Conservation (phyloP, 2,888 invertebrate species). For the Pachydiplax longipennis region DNA sequence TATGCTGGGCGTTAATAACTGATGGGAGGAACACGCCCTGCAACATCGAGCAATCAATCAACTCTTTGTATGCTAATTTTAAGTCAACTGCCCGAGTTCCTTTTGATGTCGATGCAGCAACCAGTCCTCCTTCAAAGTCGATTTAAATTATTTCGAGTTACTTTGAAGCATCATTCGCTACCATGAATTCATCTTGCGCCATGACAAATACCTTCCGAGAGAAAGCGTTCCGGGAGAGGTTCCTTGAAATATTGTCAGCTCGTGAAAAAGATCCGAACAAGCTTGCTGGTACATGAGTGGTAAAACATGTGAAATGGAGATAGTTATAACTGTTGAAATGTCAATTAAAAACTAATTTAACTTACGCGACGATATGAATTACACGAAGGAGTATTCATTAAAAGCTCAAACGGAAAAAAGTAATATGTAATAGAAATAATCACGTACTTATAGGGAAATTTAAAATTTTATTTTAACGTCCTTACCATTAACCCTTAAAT, state of each 20-base stretch:
- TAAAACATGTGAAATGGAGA: no score
- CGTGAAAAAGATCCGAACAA: neutral
- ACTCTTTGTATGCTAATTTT: constrained; percentile 1
- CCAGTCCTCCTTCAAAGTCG: neutral
- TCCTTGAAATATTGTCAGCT: neutral
- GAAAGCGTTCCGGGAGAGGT: neutral
- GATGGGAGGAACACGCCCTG: neutral
- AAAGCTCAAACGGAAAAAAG: no score
- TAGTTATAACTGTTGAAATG: no score
- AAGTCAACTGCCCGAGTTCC: neutral
- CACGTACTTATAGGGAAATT: no score
- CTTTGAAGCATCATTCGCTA: neutral
- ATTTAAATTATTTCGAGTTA: neutral
- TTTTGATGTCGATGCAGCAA: neutral
- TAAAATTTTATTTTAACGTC: no score
- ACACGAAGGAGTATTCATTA: no score
- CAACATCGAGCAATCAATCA: neutral
- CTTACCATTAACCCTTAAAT: no score
- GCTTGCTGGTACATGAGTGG: no score
- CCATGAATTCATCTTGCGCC: neutral
- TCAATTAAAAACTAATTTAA: no score
- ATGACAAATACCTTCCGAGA: neutral
- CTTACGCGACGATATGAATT: no score
- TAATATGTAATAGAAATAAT: no score
- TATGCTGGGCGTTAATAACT: neutral